Evolutionary conservation across 2,113 vertebrate genomes (phyloP).

Genomic region (Thymallus thymallus): DNA sequence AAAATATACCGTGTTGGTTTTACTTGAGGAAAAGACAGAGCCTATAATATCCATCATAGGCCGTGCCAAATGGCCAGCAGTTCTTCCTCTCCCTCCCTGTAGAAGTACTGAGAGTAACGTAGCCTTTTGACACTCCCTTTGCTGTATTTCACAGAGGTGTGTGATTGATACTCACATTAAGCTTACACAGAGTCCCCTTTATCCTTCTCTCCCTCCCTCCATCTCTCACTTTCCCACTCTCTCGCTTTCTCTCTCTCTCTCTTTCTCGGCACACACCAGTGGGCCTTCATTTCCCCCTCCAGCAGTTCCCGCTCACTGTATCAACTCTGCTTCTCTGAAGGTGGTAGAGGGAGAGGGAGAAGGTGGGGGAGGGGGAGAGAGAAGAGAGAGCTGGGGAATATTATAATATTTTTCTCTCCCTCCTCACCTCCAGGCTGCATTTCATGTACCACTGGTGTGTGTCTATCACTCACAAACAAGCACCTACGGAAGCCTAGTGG

Average conservation of each 20-base stretch:
- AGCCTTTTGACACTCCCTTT: constrained; percentile 2
- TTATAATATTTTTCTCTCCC: neutral
- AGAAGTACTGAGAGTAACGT: neutral
- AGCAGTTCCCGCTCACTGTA: constrained; percentile 4
- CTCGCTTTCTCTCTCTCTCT: constrained; percentile 16
- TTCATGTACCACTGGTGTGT: constrained; percentile 4
- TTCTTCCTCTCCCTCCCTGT: neutral
- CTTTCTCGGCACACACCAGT: neutral
- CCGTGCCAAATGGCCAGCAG: neutral
- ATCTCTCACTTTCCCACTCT: constrained; percentile 3
- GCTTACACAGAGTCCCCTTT: neutral
- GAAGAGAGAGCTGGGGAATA: neutral
- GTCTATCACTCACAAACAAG: neutral
- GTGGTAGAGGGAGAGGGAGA: neutral
- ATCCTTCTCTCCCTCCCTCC: constrained; percentile 4
- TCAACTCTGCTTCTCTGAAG: neutral
- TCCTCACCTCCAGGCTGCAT: neutral
- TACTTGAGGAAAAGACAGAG: neutral
- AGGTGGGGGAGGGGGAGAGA: neutral
- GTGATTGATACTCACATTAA: constrained; percentile 15
- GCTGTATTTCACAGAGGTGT: neutral
- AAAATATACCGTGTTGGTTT: neutral
- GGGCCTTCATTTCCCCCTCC: constrained; percentile 15
- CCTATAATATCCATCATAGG: constrained; percentile 9
- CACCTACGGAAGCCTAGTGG: neutral